These are phyloP conservation scores for Heteropelma amictum DNA, from an alignment of 2,888 invertebrate species.

Conservation along the genomic window DNA sequence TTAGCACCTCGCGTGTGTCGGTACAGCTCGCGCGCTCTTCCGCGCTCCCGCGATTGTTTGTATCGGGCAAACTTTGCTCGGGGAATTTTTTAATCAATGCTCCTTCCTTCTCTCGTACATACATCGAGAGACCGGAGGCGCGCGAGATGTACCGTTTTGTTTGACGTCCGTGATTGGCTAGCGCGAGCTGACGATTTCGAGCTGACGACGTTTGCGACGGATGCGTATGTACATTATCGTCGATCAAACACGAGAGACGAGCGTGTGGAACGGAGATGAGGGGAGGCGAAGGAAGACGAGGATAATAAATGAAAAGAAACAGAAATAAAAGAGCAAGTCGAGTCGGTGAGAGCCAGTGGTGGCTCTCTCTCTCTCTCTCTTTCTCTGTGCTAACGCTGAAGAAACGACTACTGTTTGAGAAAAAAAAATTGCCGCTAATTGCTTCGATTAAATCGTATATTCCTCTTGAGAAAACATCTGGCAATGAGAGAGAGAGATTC, in stretches of 20 bases:
- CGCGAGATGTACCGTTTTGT: not conserved
- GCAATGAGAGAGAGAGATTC: constrained; percentile 27
- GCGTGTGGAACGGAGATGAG: too few relatives aligned
- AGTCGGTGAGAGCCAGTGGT: not conserved
- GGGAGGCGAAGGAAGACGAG: not conserved
- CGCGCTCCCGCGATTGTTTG: constrained; percentile 15
- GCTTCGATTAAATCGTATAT: constrained; percentile 55
- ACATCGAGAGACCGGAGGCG: not conserved
- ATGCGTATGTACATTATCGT: constrained; percentile 63
- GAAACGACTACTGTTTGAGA: not conserved
- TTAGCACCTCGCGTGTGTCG: constrained; percentile 68
- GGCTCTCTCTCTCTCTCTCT: too few relatives aligned
- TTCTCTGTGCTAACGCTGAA: not conserved
- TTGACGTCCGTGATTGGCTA: not conserved
- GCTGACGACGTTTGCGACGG: not conserved
- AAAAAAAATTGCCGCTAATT: constrained; percentile 60
- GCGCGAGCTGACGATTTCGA: not conserved
- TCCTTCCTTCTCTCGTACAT: too few relatives aligned
- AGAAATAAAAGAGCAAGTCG: not conserved
- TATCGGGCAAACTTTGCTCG: constrained; percentile 22
- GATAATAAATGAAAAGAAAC: not conserved
- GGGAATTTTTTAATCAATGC: not conserved
- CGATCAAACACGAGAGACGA: constrained; percentile 68
- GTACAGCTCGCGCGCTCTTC: not conserved
- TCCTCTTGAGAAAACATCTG: constrained; percentile 37